A percentile compares a stretch with the other conserved stretches of the same genome.
These are phyloP conservation scores for Tokudaia tokunoshimensis DNA, from an alignment of 2,797 vertebrate genomes.

Conservation along the genomic window DNA sequence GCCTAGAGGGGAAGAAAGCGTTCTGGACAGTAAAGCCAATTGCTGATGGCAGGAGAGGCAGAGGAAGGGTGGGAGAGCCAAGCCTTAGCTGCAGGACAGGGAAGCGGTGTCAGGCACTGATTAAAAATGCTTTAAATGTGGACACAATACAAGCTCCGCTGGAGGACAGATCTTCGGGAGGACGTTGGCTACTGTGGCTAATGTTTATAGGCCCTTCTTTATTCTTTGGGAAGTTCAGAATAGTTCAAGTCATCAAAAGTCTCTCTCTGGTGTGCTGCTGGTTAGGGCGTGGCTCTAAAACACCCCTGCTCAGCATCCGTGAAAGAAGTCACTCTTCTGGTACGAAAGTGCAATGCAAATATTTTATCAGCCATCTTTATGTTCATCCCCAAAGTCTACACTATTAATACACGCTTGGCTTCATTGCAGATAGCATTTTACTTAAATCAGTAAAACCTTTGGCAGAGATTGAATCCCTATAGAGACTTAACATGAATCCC, in stretches of 20 bases:
- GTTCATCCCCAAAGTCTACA: background rate
- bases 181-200: background rate
- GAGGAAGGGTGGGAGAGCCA: slow-evolving; percentile 63
- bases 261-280: background rate
- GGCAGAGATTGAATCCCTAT: background rate
- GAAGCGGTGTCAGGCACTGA: slow-evolving; percentile 72
- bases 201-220: background rate
- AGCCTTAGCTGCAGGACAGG: slow-evolving; percentile 75
- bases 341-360: background rate
- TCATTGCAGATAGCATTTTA: background rate
- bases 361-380: background rate
- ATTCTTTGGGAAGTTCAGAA: background rate
- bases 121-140: slow-evolving; percentile 76
- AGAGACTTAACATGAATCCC: background rate
- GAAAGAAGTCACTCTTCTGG: background rate
- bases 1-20: slow-evolving; percentile 73
- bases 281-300: background rate
- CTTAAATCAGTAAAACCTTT: background rate
- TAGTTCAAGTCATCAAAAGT: background rate
- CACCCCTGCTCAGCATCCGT: background rate
- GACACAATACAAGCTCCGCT: background rate
- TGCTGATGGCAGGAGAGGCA: slow-evolving; percentile 83
- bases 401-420: background rate
- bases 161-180: background rate
- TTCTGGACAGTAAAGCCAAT: slow-evolving; percentile 79